Evolutionary conservation across 2,113 vertebrate species (phyloP), one percentile per base, ranked within the genome.

Genomic region (Elgaria multicarinata): DNA sequence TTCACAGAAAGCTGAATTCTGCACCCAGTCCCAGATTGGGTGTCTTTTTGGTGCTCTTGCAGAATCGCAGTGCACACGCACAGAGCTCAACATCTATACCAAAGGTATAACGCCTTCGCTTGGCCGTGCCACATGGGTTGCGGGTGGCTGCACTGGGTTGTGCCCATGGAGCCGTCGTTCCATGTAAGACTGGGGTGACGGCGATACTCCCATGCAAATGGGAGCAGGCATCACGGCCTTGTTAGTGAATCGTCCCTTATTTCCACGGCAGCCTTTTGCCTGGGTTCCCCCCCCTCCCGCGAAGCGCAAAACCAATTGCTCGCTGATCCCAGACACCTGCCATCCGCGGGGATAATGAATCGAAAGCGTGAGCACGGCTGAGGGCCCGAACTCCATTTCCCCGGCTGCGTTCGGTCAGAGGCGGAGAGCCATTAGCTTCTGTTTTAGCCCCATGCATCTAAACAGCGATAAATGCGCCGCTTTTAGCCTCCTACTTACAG

Each of bases 401-500:
- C 87, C 4, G 6, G 76, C 93, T 46, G 76, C 71, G 20, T 44
- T 78, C 91, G 58, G 88, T 33, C 0, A 3, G 16, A 90, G 78
- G 66, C 6, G 80, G 74, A 87, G 91, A 87, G 66, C 66, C 74
- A 0, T 28, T 7, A 62, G 88, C 31, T 3, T 83, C 81, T 42
- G 1, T 86, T 36, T 88, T 39, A 72, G 90, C 90, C 86, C 83
- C 90, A 86, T 83, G 90, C 90, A 31, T 10, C 64, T 66, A 77
- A 92, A 91, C 64, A 76, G 53, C 87, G 92, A 89, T 9, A 87
- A 89, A 90, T 0, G 87, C 69, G 20, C 78, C 22, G 92, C 92
- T 83, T 55, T 26, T 28, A 13, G 92, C 22, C 33, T 69, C 74
- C 92, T 94, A 97, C 99, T 97, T 97, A 99, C 99, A 96, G 96